Conservation (phyloP, 2,797 vertebrate genomes). For the Novumbra hubbsi region DNA sequence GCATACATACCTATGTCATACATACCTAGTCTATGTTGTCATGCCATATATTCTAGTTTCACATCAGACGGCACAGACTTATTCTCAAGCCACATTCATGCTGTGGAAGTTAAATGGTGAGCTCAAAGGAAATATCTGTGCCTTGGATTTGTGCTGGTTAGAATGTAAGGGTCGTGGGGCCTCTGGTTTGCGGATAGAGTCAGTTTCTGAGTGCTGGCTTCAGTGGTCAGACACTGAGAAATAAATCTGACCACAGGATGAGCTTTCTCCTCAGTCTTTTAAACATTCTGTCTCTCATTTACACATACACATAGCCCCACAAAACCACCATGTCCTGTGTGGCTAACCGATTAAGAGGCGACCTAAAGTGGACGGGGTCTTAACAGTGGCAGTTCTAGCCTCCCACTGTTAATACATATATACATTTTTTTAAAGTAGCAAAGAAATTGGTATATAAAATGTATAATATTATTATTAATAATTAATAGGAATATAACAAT, state of each 20-base stretch:
- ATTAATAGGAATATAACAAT: no score
- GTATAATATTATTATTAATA: no score
- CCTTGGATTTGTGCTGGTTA: neutral
- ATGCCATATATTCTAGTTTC: neutral
- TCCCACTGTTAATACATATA: no score
- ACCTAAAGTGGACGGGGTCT: no score
- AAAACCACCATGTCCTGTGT: neutral
- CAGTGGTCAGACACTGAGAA: slow-evolving; percentile 17
- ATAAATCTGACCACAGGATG: slow-evolving; percentile 20
- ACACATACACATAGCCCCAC: neutral
- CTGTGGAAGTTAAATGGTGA: neutral
- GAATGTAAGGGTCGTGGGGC: slow-evolving; percentile 15
- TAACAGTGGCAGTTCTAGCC: no score
- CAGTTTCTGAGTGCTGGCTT: slow-evolving; percentile 25
- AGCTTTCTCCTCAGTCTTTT: neutral
- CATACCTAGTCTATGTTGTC: neutral
- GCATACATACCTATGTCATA: neutral
- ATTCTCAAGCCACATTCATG: neutral
- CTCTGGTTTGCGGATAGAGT: slow-evolving; percentile 29
- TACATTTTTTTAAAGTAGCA: no score
- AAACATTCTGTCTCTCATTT: neutral
- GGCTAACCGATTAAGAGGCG: no score
- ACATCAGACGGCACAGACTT: neutral
- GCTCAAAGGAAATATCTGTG: neutral
- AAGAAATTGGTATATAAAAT: no score